These are phyloP conservation scores for Trichechus manatus DNA, from an alignment of 2,113 vertebrate genomes.

Conservation along the genomic window DNA sequence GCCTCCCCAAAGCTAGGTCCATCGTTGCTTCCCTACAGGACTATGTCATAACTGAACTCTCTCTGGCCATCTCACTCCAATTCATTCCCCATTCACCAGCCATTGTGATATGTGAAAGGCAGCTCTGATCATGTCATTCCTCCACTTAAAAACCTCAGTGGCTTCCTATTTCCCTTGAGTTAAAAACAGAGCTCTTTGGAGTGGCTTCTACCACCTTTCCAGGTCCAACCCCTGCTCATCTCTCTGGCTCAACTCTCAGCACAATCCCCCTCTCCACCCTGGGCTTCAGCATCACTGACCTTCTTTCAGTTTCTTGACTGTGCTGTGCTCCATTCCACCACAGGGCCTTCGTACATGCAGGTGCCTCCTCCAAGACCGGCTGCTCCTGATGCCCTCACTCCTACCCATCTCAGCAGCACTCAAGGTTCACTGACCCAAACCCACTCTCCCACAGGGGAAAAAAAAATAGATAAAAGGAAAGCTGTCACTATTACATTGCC, in stretches of 20 bases:
- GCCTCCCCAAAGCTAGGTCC: not conserved
- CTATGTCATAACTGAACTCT: not conserved
- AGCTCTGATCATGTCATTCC: not conserved
- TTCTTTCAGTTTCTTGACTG: not conserved
- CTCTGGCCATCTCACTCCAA: not conserved
- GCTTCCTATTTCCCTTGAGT: not conserved
- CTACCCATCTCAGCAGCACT: not conserved
- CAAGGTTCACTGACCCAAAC: not conserved
- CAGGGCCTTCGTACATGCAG: not conserved
- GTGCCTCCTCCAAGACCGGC: not conserved
- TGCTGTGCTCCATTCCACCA: not conserved
- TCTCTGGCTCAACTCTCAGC: not conserved
- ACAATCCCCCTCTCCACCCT: not conserved
- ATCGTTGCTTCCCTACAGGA: not conserved
- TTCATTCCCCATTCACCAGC: rapidly evolving
- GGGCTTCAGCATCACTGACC: not conserved
- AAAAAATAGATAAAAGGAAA: not conserved
- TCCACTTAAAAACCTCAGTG: too few relatives aligned
- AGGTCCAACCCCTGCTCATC: not conserved
- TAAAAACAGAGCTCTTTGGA: not conserved
- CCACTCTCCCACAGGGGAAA: not conserved
- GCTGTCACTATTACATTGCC: not conserved
- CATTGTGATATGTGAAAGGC: not conserved
- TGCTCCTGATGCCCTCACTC: not conserved
- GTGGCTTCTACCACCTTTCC: not conserved